Conservation (phyloP, 2,797 vertebrate genomes). For the Zalophus californianus region DNA sequence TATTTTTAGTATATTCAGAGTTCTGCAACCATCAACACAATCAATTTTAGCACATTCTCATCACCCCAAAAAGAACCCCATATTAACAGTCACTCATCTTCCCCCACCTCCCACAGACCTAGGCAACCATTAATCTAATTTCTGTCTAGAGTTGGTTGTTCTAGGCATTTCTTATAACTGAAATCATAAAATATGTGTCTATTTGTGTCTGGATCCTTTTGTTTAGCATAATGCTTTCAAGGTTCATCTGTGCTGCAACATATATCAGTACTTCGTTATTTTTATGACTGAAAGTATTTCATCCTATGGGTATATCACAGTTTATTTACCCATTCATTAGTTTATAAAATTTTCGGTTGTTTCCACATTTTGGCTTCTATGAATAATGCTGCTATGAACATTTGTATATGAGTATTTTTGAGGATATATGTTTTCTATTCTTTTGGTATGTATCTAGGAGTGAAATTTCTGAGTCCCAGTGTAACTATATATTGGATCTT, state of each 20-base stretch:
- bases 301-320: background rate
- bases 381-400: background rate
- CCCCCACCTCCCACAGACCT: background rate
- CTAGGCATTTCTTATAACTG: background rate
- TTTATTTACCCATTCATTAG: background rate
- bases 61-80: background rate
- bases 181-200: background rate
- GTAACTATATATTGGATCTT: background rate
- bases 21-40: background rate
- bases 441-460: background rate
- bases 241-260: background rate
- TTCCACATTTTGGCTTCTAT: background rate
- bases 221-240: background rate
- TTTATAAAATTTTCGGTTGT: background rate
- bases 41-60: background rate
- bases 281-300: background rate
- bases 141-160: background rate
- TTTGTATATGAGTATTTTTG: background rate
- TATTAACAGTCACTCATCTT: background rate
- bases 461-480: background rate
- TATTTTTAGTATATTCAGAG: background rate
- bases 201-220: background rate
- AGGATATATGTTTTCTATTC: background rate
- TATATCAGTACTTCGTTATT: background rate
- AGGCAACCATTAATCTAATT: background rate